Percentiles rank a stretch among this genome's conserved stretches.
phyloP scores from a whole-genome alignment of 2,797 vertebrate genomes.

The Chanos chanos region DNA sequence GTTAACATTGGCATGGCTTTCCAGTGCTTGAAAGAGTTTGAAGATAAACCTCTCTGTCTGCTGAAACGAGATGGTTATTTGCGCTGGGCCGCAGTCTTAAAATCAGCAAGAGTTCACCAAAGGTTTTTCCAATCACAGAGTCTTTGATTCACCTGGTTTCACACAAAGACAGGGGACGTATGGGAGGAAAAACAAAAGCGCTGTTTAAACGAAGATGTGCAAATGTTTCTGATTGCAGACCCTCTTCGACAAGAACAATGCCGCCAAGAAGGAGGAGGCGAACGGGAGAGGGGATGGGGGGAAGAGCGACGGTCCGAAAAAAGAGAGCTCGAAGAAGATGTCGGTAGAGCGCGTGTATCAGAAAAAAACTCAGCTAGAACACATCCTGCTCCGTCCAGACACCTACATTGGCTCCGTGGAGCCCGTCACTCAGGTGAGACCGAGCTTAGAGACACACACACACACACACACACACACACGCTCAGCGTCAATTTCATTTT shows the following conservation, averaged over 20 bases:
- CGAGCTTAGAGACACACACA: not conserved
- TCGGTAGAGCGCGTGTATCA: constrained; percentile 98
- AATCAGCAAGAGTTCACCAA: too few species aligned
- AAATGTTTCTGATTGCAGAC: constrained; percentile 66
- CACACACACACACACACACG: not conserved
- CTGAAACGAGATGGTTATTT: too few species aligned
- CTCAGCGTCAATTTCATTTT: not conserved
- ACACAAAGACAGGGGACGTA: not conserved
- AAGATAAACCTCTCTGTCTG: too few species aligned
- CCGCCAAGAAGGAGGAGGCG: constrained; percentile 82
- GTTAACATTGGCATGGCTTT: too few species aligned
- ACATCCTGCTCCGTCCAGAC: constrained; percentile 97
- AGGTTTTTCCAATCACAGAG: too few species aligned
- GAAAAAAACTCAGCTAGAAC: constrained; percentile 98
- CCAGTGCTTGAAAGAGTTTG: too few species aligned
- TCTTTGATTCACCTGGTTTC: too few species aligned
- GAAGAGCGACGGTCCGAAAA: constrained; percentile 80
- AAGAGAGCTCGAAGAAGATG: constrained; percentile 88
- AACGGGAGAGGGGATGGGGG: constrained; percentile 72
- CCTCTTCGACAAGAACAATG: constrained; percentile 84
- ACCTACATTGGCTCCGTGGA: constrained; percentile 95
- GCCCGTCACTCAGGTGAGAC: constrained; percentile 86
- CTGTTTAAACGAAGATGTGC: constrained; percentile 10
- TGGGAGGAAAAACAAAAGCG: not conserved
- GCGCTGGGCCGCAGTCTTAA: too few species aligned